Percentiles rank a stretch among this genome's conserved stretches.
phyloP scores from a whole-genome alignment of 53 echinoderm and acorn worm genomes.

The Glandiceps talaboti region DNA sequence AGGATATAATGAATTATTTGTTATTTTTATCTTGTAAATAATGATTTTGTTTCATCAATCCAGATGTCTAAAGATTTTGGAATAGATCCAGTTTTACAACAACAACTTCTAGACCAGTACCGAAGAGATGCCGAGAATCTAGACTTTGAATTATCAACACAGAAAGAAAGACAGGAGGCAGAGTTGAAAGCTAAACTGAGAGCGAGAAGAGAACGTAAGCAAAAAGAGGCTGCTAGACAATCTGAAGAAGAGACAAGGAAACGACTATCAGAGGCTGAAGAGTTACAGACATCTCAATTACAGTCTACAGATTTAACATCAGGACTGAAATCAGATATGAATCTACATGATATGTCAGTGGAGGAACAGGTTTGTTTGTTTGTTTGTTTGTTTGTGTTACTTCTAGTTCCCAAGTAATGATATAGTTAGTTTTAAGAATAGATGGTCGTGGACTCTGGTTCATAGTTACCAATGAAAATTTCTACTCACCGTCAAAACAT shows the following conservation, averaged over 20 bases:
- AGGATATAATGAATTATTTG: no score
- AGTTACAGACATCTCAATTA: conserved; percentile 48
- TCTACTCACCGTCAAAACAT: no score
- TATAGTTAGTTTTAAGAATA: no score
- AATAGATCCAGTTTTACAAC: conserved; percentile 71
- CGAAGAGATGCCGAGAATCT: conserved; percentile 72
- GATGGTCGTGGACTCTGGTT: background rate
- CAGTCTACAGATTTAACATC: conserved; percentile 29
- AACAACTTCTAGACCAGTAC: conserved; percentile 81
- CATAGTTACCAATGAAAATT: background rate
- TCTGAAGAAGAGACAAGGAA: conserved; percentile 78
- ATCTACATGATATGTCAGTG: conserved; percentile 56
- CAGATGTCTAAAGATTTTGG: conserved; percentile 34
- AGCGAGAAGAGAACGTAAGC: conserved; percentile 40
- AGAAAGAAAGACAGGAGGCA: conserved; percentile 59
- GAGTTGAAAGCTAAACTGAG: conserved; percentile 70
- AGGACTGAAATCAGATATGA: conserved; percentile 34
- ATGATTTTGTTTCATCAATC: no score
- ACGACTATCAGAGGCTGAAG: conserved; percentile 69
- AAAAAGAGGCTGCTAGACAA: conserved; percentile 39
- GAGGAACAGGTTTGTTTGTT: conserved; percentile 90
- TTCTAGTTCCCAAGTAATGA: no score
- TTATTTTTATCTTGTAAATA: no score
- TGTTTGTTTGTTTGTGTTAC: no score
- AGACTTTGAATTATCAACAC: conserved; percentile 55